A percentile compares a stretch with the other conserved stretches of the same genome.
These are phyloP conservation scores for Blastobasis lacticolella DNA, from an alignment of 2,888 invertebrate genomes.

Conservation along the genomic window DNA sequence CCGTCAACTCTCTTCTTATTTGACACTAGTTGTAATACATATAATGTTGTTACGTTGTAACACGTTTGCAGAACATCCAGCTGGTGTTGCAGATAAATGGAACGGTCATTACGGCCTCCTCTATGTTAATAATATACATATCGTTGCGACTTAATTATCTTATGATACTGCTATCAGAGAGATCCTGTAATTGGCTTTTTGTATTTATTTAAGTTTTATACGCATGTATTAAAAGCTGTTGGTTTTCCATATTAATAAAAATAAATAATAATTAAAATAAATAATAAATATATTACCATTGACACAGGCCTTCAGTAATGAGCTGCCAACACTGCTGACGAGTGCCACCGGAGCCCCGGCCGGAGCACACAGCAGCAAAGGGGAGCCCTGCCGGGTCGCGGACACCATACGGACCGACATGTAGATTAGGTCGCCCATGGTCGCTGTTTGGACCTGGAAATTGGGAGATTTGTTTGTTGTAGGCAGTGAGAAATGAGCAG, in stretches of 20 bases:
- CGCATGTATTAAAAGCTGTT: too few relatives aligned
- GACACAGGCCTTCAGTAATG: conserved; percentile 27
- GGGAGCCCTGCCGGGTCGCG: conserved; percentile 17
- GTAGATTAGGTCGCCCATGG: conserved; percentile 40
- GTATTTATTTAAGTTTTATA: too few relatives aligned
- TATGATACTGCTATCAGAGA: too few relatives aligned
- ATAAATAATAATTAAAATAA: background rate
- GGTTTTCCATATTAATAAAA: background rate
- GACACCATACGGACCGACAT: conserved; percentile 40
- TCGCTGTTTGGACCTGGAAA: conserved; percentile 38
- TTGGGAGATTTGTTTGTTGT: background rate
- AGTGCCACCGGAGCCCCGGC: conserved; percentile 39
- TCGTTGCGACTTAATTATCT: too few relatives aligned
- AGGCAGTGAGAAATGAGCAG: background rate
- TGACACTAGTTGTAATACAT: too few relatives aligned
- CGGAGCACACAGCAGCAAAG: conserved; percentile 36
- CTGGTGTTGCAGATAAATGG: too few relatives aligned
- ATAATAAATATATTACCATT: conserved; percentile 14
- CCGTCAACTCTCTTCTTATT: too few relatives aligned
- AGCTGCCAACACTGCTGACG: conserved; percentile 27
- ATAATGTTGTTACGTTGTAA: too few relatives aligned
- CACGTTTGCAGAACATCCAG: too few relatives aligned
- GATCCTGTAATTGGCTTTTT: too few relatives aligned
- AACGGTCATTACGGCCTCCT: too few relatives aligned
- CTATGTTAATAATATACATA: too few relatives aligned